These are phyloP conservation scores for Psilopogon haemacephalus DNA, from an alignment of 2,113 vertebrate species.

Conservation along the genomic window DNA sequence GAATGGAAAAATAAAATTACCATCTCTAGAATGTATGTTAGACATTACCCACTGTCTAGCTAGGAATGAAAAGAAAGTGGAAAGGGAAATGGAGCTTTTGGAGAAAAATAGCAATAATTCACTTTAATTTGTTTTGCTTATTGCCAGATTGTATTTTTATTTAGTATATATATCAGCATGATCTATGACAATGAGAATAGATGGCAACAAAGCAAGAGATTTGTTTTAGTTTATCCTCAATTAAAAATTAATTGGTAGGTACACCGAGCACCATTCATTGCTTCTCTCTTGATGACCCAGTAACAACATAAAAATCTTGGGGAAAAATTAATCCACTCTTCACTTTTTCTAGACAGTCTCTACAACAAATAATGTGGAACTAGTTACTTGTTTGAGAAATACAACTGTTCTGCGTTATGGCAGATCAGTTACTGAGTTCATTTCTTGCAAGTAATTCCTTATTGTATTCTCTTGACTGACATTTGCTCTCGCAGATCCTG, in stretches of 20 bases:
- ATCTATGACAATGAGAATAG: background rate
- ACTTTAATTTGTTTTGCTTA: background rate
- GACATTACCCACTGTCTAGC: background rate
- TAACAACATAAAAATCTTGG: background rate
- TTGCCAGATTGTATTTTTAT: background rate
- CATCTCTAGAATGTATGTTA: background rate
- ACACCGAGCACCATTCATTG: background rate
- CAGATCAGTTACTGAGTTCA: background rate
- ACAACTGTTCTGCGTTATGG: background rate
- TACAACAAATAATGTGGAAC: background rate
- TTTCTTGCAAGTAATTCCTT: background rate
- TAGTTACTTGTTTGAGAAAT: background rate
- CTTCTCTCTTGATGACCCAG: background rate
- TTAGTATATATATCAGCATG: background rate
- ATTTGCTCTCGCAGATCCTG: background rate
- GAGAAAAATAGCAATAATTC: background rate
- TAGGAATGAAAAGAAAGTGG: background rate
- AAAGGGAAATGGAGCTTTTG: background rate
- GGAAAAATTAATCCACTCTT: slow-evolving; percentile 4
- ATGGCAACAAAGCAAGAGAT: background rate
- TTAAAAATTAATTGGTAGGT: background rate
- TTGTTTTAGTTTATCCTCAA: background rate
- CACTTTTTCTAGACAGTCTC: background rate
- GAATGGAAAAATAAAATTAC: background rate
- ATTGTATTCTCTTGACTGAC: background rate